These are phyloP conservation scores for Leptodactylus fallax DNA, from an alignment of 2,797 vertebrate species.

Conservation along the genomic window DNA sequence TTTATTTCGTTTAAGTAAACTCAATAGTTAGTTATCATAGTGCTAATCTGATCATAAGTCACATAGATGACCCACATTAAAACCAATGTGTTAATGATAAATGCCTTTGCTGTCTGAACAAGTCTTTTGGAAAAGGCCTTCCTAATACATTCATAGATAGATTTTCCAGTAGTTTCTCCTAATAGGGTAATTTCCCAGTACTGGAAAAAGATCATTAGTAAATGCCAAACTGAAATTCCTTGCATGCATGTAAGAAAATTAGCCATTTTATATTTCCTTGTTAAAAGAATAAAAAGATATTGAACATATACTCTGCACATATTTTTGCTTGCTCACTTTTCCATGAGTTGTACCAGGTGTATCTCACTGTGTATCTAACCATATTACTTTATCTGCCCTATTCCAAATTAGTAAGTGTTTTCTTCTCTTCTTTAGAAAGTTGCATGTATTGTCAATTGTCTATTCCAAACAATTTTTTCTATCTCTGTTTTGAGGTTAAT, in stretches of 20 bases:
- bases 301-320: neutral
- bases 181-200: neutral
- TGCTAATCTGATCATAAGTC: neutral
- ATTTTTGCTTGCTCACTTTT: no score
- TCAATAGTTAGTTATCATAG: no score
- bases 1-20: no score
- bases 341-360: no score
- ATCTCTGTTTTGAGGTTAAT: no score
- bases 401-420: no score
- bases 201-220: constrained; percentile 9
- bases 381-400: no score
- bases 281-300: neutral
- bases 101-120: neutral
- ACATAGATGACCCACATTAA: neutral
- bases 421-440: neutral
- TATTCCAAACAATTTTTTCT: no score
- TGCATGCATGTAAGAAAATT: neutral
- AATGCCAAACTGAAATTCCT: neutral
- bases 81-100: neutral
- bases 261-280: neutral
- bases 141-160: neutral
- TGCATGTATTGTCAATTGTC: neutral
- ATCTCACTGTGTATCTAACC: no score
- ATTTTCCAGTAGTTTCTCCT: neutral
- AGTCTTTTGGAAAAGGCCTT: no score